phyloP scores from a whole-genome alignment of 2,113 vertebrate species.

The Haemorhous mexicanus region DNA sequence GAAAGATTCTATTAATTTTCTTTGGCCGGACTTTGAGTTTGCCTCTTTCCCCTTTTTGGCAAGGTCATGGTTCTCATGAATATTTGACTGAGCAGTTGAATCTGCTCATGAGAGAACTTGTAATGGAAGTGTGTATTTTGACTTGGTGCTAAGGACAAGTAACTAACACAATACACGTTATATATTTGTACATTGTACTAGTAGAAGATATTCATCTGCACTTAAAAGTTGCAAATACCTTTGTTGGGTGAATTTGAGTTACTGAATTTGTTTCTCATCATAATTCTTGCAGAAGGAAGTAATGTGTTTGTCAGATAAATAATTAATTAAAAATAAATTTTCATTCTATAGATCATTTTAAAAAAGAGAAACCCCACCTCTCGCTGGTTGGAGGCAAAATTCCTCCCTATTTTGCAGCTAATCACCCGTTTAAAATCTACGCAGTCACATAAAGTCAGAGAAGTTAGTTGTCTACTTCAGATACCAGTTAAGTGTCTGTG shows the following conservation, averaged over 20 bases:
- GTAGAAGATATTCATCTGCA: not conserved
- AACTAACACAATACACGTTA: not conserved
- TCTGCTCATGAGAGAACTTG: not conserved
- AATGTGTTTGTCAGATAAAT: not conserved
- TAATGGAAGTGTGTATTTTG: not conserved
- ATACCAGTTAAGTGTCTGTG: not conserved
- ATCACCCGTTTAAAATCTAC: not conserved
- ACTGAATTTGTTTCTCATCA: not conserved
- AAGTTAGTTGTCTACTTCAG: not conserved
- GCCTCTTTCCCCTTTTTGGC: not conserved
- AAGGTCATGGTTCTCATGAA: not conserved
- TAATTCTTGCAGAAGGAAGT: not conserved
- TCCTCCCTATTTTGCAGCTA: not conserved
- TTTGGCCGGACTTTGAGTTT: constrained; percentile 2
- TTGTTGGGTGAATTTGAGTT: not conserved
- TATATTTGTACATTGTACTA: not conserved
- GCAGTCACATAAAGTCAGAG: not conserved
- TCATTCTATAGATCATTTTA: not conserved
- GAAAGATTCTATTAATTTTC: not conserved
- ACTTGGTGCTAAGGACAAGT: not conserved
- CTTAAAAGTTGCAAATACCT: not conserved
- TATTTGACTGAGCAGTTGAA: constrained; percentile 9
- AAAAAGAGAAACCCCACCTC: not conserved
- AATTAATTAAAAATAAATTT: not conserved
- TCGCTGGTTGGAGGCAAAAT: not conserved